Evolutionary conservation across 2,797 vertebrate species (phyloP).

Genomic region (Chelmon rostratus): DNA sequence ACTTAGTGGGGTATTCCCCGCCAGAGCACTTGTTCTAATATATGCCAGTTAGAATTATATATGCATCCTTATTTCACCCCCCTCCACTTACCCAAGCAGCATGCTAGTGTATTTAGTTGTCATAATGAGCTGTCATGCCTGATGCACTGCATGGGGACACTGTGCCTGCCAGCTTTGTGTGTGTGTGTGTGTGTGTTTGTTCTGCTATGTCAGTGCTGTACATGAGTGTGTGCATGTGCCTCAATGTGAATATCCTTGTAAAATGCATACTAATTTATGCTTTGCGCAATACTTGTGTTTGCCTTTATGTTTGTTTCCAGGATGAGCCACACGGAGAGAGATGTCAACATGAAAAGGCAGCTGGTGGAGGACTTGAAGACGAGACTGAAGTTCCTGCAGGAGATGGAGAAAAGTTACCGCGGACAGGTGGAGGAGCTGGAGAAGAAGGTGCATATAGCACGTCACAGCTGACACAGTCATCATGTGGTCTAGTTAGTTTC

Average conservation of each 20-base stretch:
- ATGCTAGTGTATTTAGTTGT: conserved; percentile 85
- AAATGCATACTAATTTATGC: not conserved
- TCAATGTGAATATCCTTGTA: not conserved
- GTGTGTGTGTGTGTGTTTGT: conserved; percentile 35
- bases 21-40: conserved; percentile 78
- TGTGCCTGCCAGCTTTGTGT: conserved; percentile 66
- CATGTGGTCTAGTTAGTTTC: not conserved
- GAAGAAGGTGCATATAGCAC: conserved; percentile 87
- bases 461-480: not conserved
- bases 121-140: conserved; percentile 85
- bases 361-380: conserved; percentile 92
- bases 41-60: conserved; percentile 79
- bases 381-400: conserved; percentile 90
- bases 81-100: conserved; percentile 73
- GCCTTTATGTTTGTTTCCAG: conserved; percentile 67
- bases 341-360: conserved; percentile 92
- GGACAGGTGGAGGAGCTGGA: conserved; percentile 89
- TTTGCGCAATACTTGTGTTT: not conserved
- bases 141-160: conserved; percentile 80
- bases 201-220: too few species aligned
- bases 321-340: conserved; percentile 87
- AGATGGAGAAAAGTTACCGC: conserved; percentile 88
- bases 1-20: conserved; percentile 62
- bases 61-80: conserved; percentile 76
- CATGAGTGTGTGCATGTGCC: conserved; percentile 18